Evolutionary conservation across 2,888 invertebrate species (phyloP), one percentile per base, ranked within the genome.

Genomic region (Balanococcus diminutus): DNA sequence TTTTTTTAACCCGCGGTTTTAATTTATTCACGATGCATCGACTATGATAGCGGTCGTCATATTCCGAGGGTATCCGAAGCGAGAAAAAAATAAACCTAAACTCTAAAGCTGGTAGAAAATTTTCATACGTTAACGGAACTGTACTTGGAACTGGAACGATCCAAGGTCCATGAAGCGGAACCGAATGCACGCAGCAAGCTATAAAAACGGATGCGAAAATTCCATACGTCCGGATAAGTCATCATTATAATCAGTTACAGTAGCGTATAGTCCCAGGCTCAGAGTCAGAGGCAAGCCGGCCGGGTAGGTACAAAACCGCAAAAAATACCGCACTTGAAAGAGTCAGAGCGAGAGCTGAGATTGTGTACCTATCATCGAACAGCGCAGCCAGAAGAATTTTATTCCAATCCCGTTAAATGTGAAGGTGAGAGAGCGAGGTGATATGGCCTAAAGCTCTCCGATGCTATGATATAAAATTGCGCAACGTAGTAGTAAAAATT

Each of bases 191-290:
- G 67, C 67, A 67, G 28, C 28, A 2, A 22, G 61, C 46, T 2
- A 46, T 46, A 46, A 46, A 67, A 67, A 67, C 67, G 67, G 67
- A 67, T 67, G 67, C 67, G 67, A 67, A 67, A 67, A 67, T 67
- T 67, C 67, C 67, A 6, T 67, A 25, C 67, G 28, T 67, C 67
- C 28, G 56, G 56, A 56, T 56, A 56, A 56, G 56, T 22, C 56
- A 56, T 56, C 56, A 22, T 56, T 22, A 56, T 56, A 56, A 56
- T 56, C 56, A 56, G 56, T 56, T 56, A 56, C 56, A 56, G 56
- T 56, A 56, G 56, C 56, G n/a, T n/a, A 46, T 46, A 46, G 46
- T 16, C 46, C n/a, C 56, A 11, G 2, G 14, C n/a, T n/a, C n/a
- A n/a, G n/a, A 4, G 56, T 22, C 56, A n/a, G 36, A 36, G 56